Evolutionary conservation across 2,113 vertebrate species (phyloP).

Genomic region (rabbit (Oryctolagus cuniculus)): DNA sequence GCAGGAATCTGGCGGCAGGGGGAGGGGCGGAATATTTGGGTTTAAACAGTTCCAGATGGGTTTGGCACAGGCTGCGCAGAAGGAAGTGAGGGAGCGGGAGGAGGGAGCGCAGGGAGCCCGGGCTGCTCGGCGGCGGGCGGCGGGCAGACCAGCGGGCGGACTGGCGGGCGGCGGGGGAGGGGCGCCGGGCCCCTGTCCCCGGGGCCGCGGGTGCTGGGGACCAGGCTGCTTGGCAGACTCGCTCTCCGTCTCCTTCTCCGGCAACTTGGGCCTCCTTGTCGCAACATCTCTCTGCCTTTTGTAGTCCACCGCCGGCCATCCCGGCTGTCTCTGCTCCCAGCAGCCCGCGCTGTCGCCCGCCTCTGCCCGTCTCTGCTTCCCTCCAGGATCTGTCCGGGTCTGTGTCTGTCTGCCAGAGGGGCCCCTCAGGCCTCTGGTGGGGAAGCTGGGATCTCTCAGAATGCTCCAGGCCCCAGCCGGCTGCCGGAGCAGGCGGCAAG

Average conservation of each 20-base stretch:
- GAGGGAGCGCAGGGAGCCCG: constrained; percentile 78
- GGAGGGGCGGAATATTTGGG: constrained; percentile 87
- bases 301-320: constrained; percentile 67
- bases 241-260: constrained; percentile 58
- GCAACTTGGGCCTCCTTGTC: constrained; percentile 69
- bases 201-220: constrained; percentile 59
- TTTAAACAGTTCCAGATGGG: constrained; percentile 93
- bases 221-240: constrained; percentile 73
- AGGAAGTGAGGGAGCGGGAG: constrained; percentile 87
- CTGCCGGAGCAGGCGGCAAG: background rate
- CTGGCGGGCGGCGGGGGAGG: constrained; percentile 62
- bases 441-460: background rate
- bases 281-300: constrained; percentile 65
- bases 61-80: constrained; percentile 85
- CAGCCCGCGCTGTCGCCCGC: background rate
- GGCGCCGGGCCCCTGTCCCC: constrained; percentile 25
- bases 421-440: background rate
- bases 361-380: constrained; percentile 28
- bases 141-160: constrained; percentile 71
- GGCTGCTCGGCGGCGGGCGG: constrained; percentile 71
- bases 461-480: background rate
- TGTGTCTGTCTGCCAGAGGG: constrained; percentile 44
- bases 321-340: constrained; percentile 60
- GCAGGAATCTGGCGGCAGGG: constrained; percentile 89
- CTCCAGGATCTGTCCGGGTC: background rate